These are phyloP conservation scores for Bagarius yarrelli DNA, from an alignment of 2,113 vertebrate species.

Conservation along the genomic window DNA sequence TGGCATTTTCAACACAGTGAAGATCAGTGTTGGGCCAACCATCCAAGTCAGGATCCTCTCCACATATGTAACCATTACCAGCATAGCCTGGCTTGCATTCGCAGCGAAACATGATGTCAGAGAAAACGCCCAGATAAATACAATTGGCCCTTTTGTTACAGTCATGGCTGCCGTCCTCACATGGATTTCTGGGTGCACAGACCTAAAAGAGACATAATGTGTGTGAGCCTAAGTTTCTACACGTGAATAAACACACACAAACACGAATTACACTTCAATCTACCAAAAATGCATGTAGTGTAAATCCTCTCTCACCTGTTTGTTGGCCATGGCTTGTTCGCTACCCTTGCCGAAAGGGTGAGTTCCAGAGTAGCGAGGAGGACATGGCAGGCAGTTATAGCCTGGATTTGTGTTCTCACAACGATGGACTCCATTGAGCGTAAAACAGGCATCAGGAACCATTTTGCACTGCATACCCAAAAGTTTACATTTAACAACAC, in stretches of 20 bases:
- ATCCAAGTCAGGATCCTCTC: slow-evolving; percentile 92
- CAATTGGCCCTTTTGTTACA: slow-evolving; percentile 96
- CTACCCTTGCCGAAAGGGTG: slow-evolving; percentile 89
- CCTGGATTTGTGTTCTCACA: slow-evolving; percentile 94
- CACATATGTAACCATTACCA: slow-evolving; percentile 92
- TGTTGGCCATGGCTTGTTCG: slow-evolving; percentile 85
- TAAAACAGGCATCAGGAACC: slow-evolving; percentile 88
- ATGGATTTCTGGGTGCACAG: slow-evolving; percentile 92
- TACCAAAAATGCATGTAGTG: not conserved
- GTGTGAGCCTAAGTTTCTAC: not conserved
- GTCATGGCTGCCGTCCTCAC: slow-evolving; percentile 87
- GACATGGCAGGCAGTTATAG: slow-evolving; percentile 94
- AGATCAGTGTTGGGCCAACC: slow-evolving; percentile 93
- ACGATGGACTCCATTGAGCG: slow-evolving; percentile 82
- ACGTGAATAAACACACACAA: not conserved
- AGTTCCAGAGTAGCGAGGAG: slow-evolving; percentile 83
- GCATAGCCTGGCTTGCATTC: slow-evolving; percentile 96
- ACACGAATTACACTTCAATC: not conserved
- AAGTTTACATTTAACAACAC: not conserved
- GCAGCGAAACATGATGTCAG: slow-evolving; percentile 94
- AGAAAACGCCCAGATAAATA: slow-evolving; percentile 92
- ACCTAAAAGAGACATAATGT: slow-evolving; percentile 69
- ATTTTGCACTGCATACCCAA: slow-evolving; percentile 76
- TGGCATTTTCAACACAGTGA: slow-evolving; percentile 90
- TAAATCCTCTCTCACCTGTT: slow-evolving; percentile 78